Evolutionary conservation across 2,797 vertebrate genomes (phyloP).

Genomic region (Peromyscus melanophrys): DNA sequence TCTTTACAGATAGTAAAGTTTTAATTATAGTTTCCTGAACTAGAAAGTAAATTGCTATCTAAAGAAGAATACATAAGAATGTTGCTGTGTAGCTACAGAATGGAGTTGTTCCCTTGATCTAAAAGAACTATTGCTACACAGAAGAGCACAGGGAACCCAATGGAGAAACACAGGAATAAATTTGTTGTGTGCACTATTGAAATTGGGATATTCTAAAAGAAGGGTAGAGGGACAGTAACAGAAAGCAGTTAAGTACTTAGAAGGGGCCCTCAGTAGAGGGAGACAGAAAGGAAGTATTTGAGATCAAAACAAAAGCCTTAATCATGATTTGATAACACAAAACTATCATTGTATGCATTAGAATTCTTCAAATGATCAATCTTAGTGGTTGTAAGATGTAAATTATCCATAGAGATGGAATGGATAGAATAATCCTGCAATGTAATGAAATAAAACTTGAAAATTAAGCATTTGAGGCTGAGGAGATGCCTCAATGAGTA

Average conservation of each 20-base stretch:
- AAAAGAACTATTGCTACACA: neutral
- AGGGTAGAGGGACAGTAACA: neutral
- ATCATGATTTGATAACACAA: neutral
- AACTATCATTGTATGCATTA: neutral
- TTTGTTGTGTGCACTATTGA: neutral
- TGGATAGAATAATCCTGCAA: neutral
- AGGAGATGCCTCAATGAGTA: neutral
- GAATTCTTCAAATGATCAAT: neutral
- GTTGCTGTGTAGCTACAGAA: neutral
- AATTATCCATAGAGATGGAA: neutral
- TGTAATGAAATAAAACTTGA: neutral
- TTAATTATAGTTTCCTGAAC: neutral
- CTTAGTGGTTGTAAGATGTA: neutral
- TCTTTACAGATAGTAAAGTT: neutral
- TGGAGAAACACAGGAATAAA: neutral
- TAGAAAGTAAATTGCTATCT: neutral
- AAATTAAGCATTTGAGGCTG: neutral
- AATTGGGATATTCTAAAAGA: neutral
- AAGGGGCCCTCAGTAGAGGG: accelerated
- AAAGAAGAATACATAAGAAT: neutral
- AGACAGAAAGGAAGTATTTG: neutral
- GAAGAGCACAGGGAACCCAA: neutral
- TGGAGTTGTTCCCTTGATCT: neutral
- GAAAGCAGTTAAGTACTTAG: neutral
- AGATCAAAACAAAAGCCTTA: neutral